A percentile compares a stretch with the other conserved stretches of the same genome.
Conservation (phyloP, 2,113 vertebrate species). For the Clarias macrocephalus region DNA sequence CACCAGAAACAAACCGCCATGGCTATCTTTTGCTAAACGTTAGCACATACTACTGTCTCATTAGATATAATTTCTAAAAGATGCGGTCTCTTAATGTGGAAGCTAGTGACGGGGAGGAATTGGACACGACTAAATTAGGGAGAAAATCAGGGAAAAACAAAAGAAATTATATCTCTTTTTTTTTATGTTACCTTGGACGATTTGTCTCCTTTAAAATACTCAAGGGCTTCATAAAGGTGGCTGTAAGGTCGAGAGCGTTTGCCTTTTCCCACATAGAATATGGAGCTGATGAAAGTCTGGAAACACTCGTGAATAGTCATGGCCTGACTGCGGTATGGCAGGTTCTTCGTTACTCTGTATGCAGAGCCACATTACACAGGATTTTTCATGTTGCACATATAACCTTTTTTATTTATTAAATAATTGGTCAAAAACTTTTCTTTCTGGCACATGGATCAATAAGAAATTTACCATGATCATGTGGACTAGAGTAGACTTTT, state of each 20-base stretch:
- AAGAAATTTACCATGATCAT: not conserved
- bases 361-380: not conserved
- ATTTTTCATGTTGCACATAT: not conserved
- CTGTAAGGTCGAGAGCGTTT: slow-evolving; percentile 82
- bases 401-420: not conserved
- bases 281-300: slow-evolving; percentile 76
- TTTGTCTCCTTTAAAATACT: slow-evolving; percentile 68
- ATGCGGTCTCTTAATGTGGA: too few species aligned
- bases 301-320: slow-evolving; percentile 75
- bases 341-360: slow-evolving; percentile 81
- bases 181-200: slow-evolving; percentile 67
- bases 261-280: slow-evolving; percentile 94
- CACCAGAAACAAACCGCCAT: not conserved
- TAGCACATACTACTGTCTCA: not conserved
- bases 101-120: too few species aligned
- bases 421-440: not conserved
- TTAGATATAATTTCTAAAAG: too few species aligned
- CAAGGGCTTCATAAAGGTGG: slow-evolving; percentile 83
- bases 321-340: slow-evolving; percentile 75
- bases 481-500: not conserved
- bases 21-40: not conserved
- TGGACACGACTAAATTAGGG: too few species aligned
- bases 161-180: too few species aligned
- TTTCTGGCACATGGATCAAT: not conserved
- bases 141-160: too few species aligned